Base-by-base conservation (phyloP, 2,888 invertebrate species). In the Eilema depressum region DNA sequence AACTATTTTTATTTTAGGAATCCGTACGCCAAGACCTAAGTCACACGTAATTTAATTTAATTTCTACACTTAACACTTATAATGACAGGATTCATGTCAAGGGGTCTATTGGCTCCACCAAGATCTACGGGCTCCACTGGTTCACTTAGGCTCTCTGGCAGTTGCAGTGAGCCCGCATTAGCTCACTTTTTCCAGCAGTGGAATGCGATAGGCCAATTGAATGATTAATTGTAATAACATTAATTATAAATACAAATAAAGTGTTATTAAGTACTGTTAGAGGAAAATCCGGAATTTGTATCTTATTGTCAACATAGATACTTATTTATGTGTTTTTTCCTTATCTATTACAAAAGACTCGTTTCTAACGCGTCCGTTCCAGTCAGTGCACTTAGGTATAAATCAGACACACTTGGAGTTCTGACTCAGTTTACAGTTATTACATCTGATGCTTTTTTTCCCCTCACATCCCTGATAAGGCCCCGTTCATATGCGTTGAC, bases 371-470 rank as follows among this genome's bases (percentile, higher is more conserved):
- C n/a, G n/a, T n/a, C 28, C 53, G 65, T 30, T 30, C 53, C n/a
- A 62, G n/a, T 37, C 33, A 37, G 28, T 62, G 23, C 20, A 20
- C 23, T 61, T 23, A n/a, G n/a, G n/a, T n/a, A 37, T 37, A 62
- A 62, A 62, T 62, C 47, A n/a, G 53, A 53, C n/a, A 53, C 20
- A 53, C 53, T 53, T 53, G 10, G 10, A 53, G n/a, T 53, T 53
- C 53, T 53, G 53, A 53, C n/a, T 53, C n/a, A 53, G 53, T 53
- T 53, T n/a, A 53, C 53, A 53, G 53, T n/a, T 53, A n/a, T 53
- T 53, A 37, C 1, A 53, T 53, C 7, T 53, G n/a, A 20, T 53
- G n/a, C 53, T 53, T 53, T n/a, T 53, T 53, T 53, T 53, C n/a
- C 53, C n/a, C 2, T 53, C 53, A n/a, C 53, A 53, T 47, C 20